phyloP scores from a whole-genome alignment of 2,888 invertebrate species.

The Disparrhopalites patrizii region DNA sequence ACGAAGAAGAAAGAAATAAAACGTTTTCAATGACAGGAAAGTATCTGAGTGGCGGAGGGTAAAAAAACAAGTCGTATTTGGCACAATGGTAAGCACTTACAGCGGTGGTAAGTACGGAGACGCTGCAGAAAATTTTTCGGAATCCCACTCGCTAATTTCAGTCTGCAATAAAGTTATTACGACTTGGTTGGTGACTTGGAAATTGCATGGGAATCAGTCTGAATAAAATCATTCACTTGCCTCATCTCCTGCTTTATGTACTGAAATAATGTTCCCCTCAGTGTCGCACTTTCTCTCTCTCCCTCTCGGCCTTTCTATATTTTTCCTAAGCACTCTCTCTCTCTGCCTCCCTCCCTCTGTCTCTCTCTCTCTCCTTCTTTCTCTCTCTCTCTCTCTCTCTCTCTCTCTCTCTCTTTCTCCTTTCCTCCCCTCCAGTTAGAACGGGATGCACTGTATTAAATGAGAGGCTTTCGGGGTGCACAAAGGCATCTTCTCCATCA shows the following conservation, averaged over 20 bases:
- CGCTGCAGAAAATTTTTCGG: slow-evolving; percentile 10
- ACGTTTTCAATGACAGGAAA: no score
- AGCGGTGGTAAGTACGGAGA: no score
- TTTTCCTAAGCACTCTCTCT: neutral
- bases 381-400: neutral
- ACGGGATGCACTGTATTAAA: neutral
- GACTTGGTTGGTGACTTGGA: slow-evolving; percentile 21
- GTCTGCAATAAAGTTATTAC: slow-evolving; percentile 23
- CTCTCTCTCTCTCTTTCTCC: neutral
- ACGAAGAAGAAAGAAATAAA: no score
- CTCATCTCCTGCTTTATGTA: slow-evolving; percentile 28
- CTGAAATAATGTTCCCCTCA: slow-evolving; percentile 24
- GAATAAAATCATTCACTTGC: slow-evolving; percentile 29
- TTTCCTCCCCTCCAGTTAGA: neutral
- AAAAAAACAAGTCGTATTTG: no score
- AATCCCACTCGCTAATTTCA: slow-evolving; percentile 22
- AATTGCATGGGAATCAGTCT: slow-evolving; percentile 22
- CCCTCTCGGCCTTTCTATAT: neutral
- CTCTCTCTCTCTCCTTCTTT: neutral
- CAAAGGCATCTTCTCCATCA: no score
- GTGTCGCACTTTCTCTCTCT: neutral
- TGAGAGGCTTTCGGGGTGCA: neutral
- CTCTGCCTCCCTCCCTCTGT: neutral
- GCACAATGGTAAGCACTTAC: no score
- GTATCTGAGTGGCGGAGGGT: no score